phyloP scores from a whole-genome alignment of 1,140 invertebrate genomes.

The Elymnias hypermnestra region DNA sequence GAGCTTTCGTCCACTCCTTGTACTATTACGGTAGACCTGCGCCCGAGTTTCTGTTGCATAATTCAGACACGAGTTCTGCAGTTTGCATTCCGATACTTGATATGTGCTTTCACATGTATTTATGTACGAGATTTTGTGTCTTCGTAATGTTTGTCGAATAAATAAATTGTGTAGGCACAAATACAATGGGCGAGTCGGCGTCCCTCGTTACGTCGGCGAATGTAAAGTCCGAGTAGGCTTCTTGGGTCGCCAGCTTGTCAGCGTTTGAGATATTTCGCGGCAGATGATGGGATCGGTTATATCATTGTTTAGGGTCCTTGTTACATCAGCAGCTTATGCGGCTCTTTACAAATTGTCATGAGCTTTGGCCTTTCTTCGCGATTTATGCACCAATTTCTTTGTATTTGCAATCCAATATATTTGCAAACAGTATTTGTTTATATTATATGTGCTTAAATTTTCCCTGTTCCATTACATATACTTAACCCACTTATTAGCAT shows the following conservation, averaged over 20 bases:
- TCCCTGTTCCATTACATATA: no score
- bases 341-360: constrained; percentile 64
- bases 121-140: constrained; percentile 74
- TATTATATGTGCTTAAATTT: no score
- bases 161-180: constrained; percentile 72
- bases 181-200: constrained; percentile 67
- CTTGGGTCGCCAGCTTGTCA: constrained; percentile 62
- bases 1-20: constrained; percentile 56
- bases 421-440: constrained; percentile 2
- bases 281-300: constrained; percentile 48
- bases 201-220: constrained; percentile 70
- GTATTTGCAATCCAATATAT: constrained; percentile 2
- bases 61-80: constrained; percentile 64
- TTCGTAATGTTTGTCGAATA: constrained; percentile 73
- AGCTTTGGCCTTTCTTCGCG: constrained; percentile 6
- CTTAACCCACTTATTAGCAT: no score
- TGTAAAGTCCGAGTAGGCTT: constrained; percentile 58
- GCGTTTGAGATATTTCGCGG: constrained; percentile 59
- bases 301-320: constrained; percentile 67
- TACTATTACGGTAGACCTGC: constrained; percentile 56
- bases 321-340: constrained; percentile 61
- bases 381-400: constrained; percentile 8
- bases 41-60: constrained; percentile 65
- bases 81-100: constrained; percentile 74
- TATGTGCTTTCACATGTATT: constrained; percentile 74